These are phyloP conservation scores for Steinernema hermaphroditum DNA, from an alignment of 2,888 invertebrate genomes.

Conservation along the genomic window DNA sequence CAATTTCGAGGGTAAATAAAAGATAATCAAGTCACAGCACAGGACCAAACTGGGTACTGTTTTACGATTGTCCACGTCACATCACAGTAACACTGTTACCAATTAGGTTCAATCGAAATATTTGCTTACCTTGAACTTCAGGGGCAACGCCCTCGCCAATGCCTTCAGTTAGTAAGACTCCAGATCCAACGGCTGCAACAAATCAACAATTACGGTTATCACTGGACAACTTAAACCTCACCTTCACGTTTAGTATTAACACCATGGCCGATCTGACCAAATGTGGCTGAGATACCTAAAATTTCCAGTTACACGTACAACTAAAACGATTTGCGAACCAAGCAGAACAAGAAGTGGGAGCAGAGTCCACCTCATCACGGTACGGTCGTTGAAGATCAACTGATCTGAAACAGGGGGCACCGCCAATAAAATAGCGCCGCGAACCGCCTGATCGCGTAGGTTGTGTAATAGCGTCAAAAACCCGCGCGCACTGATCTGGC, in stretches of 20 bases:
- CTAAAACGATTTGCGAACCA: neutral
- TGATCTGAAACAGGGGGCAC: constrained; percentile 1
- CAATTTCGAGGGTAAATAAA: too few species aligned
- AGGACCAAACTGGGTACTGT: too few species aligned
- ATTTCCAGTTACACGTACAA: neutral
- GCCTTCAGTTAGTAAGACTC: neutral
- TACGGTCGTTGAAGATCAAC: neutral
- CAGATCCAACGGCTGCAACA: neutral
- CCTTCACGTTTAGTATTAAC: neutral
- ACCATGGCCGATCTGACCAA: constrained; percentile 10
- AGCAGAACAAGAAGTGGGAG: constrained; percentile 18
- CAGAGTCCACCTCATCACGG: neutral
- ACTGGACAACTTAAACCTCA: neutral
- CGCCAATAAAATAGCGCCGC: neutral
- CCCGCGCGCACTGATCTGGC: neutral
- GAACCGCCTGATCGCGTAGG: neutral
- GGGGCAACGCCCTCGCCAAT: neutral
- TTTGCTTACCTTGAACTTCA: neutral
- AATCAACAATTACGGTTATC: neutral
- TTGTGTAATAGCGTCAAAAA: constrained; percentile 29
- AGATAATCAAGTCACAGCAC: too few species aligned
- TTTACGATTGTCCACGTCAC: too few species aligned
- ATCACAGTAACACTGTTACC: too few species aligned
- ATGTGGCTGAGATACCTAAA: neutral
- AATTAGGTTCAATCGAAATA: too few species aligned